These are phyloP conservation scores for Acanthosepion pharaonis DNA, from an alignment of 2,888 invertebrate species.

Conservation along the genomic window DNA sequence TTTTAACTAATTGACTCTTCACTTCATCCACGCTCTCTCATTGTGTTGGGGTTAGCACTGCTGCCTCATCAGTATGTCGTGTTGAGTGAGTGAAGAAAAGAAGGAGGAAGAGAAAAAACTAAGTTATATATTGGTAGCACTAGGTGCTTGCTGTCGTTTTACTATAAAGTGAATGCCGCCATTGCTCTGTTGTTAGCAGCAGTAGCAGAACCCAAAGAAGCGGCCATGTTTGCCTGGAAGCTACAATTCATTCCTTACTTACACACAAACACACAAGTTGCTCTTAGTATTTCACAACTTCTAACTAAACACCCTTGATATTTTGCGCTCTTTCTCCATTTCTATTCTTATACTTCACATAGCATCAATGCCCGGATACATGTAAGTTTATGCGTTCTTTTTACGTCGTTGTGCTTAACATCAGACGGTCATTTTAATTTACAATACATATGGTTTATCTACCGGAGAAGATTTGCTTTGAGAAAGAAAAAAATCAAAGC, in stretches of 20 bases:
- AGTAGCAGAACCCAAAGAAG: conserved; percentile 8
- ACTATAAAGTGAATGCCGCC: not conserved
- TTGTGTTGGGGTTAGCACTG: not conserved
- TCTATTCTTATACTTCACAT: not conserved
- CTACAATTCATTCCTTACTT: conserved; percentile 11
- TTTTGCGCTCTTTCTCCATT: not conserved
- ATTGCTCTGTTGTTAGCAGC: conserved; percentile 33
- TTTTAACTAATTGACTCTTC: conserved; percentile 33
- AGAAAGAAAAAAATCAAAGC: no score
- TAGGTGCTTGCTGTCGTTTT: not conserved
- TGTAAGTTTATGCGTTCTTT: not conserved
- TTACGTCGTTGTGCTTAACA: not conserved
- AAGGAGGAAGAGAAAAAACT: not conserved
- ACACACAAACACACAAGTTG: conserved; percentile 33
- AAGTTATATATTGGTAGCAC: not conserved
- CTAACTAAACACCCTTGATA: not conserved
- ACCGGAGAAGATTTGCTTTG: not conserved
- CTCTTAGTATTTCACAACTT: conserved; percentile 38
- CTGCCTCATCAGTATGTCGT: not conserved
- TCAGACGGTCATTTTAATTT: not conserved
- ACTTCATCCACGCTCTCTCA: not conserved
- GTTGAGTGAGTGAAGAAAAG: not conserved
- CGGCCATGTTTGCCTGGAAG: conserved; percentile 33
- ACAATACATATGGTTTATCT: not conserved
- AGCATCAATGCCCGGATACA: conserved; percentile 18